phyloP scores from a whole-genome alignment of 2,113 vertebrate genomes.

The Taxidea taxus region DNA sequence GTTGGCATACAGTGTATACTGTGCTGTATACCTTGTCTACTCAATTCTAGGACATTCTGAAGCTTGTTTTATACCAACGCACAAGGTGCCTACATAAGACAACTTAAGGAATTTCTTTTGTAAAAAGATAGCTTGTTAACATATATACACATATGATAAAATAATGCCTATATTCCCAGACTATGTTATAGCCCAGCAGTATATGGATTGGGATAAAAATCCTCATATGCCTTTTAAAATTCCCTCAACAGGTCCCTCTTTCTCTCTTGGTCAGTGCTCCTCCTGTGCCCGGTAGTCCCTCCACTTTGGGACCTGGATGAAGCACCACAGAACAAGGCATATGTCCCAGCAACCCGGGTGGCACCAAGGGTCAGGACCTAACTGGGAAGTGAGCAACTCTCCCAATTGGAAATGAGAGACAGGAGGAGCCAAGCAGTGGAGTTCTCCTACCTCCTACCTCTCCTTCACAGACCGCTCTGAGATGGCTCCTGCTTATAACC shows the following conservation, averaged over 20 bases:
- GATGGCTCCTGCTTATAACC: not conserved
- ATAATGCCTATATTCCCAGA: not conserved
- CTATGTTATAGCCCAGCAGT: not conserved
- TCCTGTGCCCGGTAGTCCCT: not conserved
- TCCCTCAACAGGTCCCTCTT: not conserved
- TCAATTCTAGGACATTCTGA: not conserved
- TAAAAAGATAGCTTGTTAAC: not conserved
- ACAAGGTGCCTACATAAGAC: not conserved
- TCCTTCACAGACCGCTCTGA: not conserved
- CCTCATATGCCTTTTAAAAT: not conserved
- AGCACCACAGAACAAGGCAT: not conserved
- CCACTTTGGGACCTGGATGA: not conserved
- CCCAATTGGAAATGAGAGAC: not conserved
- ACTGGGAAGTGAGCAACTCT: not conserved
- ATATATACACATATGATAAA: not conserved
- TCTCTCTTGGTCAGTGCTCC: not conserved
- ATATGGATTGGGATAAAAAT: not conserved
- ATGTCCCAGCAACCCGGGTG: not conserved
- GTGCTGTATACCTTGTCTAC: not conserved
- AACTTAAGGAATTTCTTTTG: not conserved
- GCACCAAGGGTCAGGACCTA: not conserved
- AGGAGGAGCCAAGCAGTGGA: not conserved
- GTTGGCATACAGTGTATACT: not conserved
- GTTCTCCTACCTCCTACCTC: not conserved
- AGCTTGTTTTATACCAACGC: not conserved